phyloP scores from a whole-genome alignment of 2,113 vertebrate species.

The Harpagus bidentatus region DNA sequence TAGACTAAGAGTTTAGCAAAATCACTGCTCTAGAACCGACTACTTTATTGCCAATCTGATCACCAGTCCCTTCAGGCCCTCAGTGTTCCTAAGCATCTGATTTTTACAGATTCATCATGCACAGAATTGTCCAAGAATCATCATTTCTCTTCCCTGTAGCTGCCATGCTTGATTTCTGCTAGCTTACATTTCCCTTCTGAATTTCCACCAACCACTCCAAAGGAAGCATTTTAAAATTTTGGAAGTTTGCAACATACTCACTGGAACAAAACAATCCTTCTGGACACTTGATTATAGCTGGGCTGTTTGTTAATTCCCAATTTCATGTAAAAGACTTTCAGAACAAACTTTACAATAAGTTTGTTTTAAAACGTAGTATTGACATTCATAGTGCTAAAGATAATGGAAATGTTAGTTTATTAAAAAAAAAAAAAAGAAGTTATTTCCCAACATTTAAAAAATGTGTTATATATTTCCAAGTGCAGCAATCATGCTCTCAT shows the following conservation, averaged over 20 bases:
- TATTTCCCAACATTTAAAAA: background rate
- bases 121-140: background rate
- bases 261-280: background rate
- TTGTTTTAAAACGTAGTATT: background rate
- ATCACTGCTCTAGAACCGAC: background rate
- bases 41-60: background rate
- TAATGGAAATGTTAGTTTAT: background rate
- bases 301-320: background rate
- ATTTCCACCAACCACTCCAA: background rate
- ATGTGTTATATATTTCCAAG: background rate
- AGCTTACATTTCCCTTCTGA: background rate
- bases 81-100: background rate
- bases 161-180: background rate
- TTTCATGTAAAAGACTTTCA: background rate
- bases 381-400: background rate
- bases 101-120: background rate
- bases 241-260: background rate
- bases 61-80: background rate
- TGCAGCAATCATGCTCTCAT: background rate
- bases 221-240: background rate
- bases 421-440: background rate
- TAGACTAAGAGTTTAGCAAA: background rate
- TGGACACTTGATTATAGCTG: background rate
- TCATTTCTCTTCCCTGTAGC: background rate
- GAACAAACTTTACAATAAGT: background rate